phyloP scores from a whole-genome alignment of 1,140 invertebrate genomes.

The Lutraria rhynchaena region DNA sequence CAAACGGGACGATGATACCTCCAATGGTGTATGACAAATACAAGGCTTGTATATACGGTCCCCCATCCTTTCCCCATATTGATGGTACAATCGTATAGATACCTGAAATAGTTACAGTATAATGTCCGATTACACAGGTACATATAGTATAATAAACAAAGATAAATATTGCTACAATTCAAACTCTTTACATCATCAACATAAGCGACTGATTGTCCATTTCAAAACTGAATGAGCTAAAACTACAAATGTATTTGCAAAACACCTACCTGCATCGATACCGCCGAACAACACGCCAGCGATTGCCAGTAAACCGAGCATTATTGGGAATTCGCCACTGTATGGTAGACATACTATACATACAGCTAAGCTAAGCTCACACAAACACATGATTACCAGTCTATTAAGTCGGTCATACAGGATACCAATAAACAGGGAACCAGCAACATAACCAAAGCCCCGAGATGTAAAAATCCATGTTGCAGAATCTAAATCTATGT shows the following conservation, averaged over 20 bases:
- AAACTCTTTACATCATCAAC: too few relatives aligned
- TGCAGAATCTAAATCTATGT: constrained; percentile 28
- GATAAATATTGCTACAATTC: too few relatives aligned
- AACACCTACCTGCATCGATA: constrained; percentile 31
- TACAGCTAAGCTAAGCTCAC: constrained; percentile 3
- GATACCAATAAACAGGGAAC: constrained; percentile 41
- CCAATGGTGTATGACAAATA: too few relatives aligned
- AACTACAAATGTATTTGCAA: too few relatives aligned
- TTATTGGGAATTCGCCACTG: background rate
- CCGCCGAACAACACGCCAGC: constrained; percentile 41
- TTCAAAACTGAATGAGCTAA: too few relatives aligned
- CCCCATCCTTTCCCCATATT: constrained; percentile 81
- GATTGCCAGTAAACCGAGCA: constrained; percentile 9
- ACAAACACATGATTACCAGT: constrained; percentile 13
- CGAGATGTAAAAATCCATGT: constrained; percentile 48
- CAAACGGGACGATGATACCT: constrained; percentile 51
- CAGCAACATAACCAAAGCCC: constrained; percentile 12
- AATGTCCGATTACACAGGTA: too few relatives aligned
- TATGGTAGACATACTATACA: constrained; percentile 25
- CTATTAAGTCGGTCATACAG: too few relatives aligned
- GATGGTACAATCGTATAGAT: constrained; percentile 81
- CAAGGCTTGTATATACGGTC: constrained; percentile 58
- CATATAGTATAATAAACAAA: too few relatives aligned
- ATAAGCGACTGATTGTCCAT: too few relatives aligned
- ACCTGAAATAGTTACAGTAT: constrained; percentile 78